Evolutionary conservation across 2,888 invertebrate species (phyloP), one percentile per base, ranked within the genome.

Genomic region (Cremastinae sp.): DNA sequence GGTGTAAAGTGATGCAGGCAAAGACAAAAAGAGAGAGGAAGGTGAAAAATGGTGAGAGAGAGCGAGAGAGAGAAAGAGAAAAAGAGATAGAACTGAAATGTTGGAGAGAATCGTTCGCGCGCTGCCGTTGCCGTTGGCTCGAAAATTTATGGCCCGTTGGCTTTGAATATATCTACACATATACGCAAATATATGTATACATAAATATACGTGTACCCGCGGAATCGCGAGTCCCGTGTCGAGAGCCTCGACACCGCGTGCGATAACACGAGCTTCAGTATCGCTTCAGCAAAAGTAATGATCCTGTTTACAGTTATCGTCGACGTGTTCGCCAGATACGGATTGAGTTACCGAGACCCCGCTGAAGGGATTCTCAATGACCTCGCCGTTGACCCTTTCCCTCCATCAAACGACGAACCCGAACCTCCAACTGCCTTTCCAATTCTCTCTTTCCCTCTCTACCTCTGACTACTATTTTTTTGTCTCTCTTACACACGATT

Each of bases 241-340:
- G 76, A 76, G 79, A 81, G 74, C 75, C 77, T 72, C 75, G 79
- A 78, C 69, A 76, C 70, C 71, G 62, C 69, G 74, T 74, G 75
- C 80, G 81, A 82, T 81, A 81, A 79, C 78, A 79, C 73, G 78
- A 73, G 79, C 78, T 75, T 78, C 76, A 75, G 76, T 81, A 83
- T 84, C 82, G 79, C 82, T 82, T 81, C 79, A 78, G 79, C 75
- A 78, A 82, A 84, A 84, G 83, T 84, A 84, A 84, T 83, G 83
- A 83, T 83, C 82, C 83, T 83, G 84, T 83, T 84, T 83, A 82
- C 80, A 81, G 82, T 84, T 84, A 84, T 84, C 83, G 81, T 74
- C 77, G 79, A 80, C 81, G 78, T 79, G 83, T 83, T 81, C 78
- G 78, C 69, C 69, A 83, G 83, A 84, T 84, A 83, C 77, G 80